Conservation (phyloP, 2,888 invertebrate species). For the Troides helena region DNA sequence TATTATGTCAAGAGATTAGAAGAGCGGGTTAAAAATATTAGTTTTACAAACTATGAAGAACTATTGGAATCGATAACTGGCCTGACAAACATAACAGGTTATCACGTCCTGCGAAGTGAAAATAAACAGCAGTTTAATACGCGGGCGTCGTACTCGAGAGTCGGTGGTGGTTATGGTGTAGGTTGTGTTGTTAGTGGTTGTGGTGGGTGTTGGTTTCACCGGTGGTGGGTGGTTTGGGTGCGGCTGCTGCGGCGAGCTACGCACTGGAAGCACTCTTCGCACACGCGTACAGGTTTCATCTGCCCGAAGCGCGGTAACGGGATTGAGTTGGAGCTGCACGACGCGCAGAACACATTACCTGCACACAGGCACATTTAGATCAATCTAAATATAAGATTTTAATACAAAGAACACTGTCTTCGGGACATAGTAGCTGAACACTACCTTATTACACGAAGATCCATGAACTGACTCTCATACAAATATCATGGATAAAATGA, state of each 20-base stretch:
- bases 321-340: conserved; percentile 95
- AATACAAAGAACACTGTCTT: too few relatives aligned
- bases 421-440: too few relatives aligned
- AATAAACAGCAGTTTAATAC: neutral
- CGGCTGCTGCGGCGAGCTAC: conserved; percentile 50
- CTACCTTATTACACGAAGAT: too few relatives aligned
- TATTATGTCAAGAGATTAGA: neutral
- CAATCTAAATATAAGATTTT: too few relatives aligned
- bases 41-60: neutral
- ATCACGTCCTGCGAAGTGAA: neutral
- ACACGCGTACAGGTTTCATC: conserved; percentile 95
- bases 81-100: neutral
- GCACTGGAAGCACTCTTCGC: conserved; percentile 88
- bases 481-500: too few relatives aligned
- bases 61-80: neutral
- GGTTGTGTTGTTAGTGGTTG: neutral
- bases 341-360: conserved; percentile 94
- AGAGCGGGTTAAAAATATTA: neutral
- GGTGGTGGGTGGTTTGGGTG: conserved; percentile 35
- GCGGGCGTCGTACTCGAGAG: neutral
- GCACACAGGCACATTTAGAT: conserved; percentile 35
- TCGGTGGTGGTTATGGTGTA: neutral
- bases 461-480: too few relatives aligned
- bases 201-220: conserved; percentile 44
- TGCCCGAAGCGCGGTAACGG: conserved; percentile 96